Conservation (phyloP, 2,113 vertebrate species). For the Vireo altiloquus region DNA sequence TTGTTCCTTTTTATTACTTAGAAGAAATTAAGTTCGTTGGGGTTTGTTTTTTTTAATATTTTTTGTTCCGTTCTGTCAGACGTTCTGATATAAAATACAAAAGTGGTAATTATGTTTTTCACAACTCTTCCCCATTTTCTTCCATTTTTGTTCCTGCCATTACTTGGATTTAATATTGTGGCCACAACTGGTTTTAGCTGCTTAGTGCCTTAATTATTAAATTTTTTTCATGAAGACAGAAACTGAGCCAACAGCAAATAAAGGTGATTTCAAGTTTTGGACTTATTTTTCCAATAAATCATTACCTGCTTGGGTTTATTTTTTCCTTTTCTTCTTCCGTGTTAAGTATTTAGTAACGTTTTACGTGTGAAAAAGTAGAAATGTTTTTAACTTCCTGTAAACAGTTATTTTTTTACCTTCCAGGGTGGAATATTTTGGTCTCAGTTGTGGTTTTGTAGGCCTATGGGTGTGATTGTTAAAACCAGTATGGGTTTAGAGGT, state of each 20-base stretch:
- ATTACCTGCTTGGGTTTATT: not conserved
- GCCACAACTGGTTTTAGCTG: not conserved
- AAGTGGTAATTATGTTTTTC: not conserved
- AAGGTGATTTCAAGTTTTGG: not conserved
- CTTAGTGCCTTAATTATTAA: not conserved
- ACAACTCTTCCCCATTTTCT: not conserved
- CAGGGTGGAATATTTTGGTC: not conserved
- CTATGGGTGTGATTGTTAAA: not conserved
- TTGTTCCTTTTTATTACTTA: not conserved
- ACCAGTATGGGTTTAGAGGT: not conserved
- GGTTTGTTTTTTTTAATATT: not conserved
- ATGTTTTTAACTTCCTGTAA: not conserved
- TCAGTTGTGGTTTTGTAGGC: not conserved
- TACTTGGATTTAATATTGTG: not conserved
- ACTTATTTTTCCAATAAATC: not conserved
- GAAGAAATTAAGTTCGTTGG: accelerated
- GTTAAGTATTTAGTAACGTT: not conserved
- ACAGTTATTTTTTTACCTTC: not conserved
- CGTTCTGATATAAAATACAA: not conserved
- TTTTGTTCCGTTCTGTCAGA: not conserved
- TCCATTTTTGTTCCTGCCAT: not conserved
- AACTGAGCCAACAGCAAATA: not conserved
- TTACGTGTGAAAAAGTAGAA: not conserved
- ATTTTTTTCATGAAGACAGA: not conserved
- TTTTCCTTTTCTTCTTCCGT: not conserved